Conservation (phyloP, 2,888 invertebrate genomes). For the Xestia c-nigrum region DNA sequence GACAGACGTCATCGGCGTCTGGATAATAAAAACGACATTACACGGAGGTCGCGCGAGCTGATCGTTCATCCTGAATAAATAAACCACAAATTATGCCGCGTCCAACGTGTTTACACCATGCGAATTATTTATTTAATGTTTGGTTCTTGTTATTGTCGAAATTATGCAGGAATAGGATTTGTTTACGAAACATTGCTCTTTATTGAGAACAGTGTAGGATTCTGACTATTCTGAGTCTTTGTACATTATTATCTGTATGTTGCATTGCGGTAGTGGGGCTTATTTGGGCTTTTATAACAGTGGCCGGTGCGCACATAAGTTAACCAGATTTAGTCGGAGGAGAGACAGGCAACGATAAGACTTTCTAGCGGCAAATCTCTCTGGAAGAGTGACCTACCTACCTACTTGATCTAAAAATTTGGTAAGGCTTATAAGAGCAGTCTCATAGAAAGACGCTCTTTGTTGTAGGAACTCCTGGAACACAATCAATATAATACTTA, state of each 20-base stretch:
- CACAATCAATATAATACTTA: constrained; percentile 36
- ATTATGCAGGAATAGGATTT: constrained; percentile 30
- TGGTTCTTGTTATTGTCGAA: constrained; percentile 43
- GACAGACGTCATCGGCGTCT: constrained; percentile 63
- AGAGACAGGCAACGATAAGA: neutral
- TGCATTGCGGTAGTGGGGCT: neutral
- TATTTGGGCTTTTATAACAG: neutral
- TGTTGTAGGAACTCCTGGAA: neutral
- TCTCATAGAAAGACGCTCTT: neutral
- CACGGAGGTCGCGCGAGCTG: constrained; percentile 74
- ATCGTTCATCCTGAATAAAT: constrained; percentile 75
- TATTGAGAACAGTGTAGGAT: constrained; percentile 1
- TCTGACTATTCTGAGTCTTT: neutral
- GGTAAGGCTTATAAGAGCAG: neutral
- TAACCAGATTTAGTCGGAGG: neutral
- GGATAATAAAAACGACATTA: constrained; percentile 74
- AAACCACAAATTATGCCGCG: constrained; percentile 71
- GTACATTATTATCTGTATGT: neutral
- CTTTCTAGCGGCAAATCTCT: constrained; percentile 1
- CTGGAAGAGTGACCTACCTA: neutral
- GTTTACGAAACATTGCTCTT: constrained; percentile 32
- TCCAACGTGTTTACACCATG: constrained; percentile 70
- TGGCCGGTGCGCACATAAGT: neutral
- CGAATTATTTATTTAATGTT: constrained; percentile 68
- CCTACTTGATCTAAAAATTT: neutral